These are phyloP conservation scores for Heliconius nattereri DNA, from an alignment of 1,140 invertebrate species.

Conservation along the genomic window DNA sequence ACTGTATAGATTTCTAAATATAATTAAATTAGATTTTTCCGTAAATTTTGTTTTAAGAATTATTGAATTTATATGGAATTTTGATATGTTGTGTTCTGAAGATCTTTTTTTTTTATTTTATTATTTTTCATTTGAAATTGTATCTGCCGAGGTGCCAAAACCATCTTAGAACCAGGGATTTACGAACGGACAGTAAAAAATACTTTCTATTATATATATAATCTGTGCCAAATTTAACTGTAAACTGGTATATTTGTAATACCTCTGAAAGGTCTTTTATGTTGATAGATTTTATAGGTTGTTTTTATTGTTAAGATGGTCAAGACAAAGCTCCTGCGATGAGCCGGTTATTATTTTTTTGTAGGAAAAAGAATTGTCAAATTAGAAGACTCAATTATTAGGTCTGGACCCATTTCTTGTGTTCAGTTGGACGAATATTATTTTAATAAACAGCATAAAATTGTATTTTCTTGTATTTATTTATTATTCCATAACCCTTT, in stretches of 20 bases:
- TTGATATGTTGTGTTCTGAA: slow-evolving; percentile 55
- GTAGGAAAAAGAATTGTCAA: slow-evolving; percentile 71
- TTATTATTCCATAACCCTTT: slow-evolving; percentile 25
- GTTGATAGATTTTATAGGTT: slow-evolving; percentile 80
- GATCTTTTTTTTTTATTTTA: slow-evolving; percentile 45
- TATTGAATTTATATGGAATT: slow-evolving; percentile 62
- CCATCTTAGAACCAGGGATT: slow-evolving; percentile 66
- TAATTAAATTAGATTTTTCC: slow-evolving; percentile 56
- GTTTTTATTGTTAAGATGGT: slow-evolving; percentile 80
- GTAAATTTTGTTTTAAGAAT: slow-evolving; percentile 57
- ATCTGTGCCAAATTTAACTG: slow-evolving; percentile 75
- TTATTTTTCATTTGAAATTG: slow-evolving; percentile 38
- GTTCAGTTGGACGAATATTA: slow-evolving; percentile 81
- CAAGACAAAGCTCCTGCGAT: slow-evolving; percentile 58
- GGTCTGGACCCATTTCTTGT: slow-evolving; percentile 77
- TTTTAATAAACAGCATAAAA: slow-evolving; percentile 81
- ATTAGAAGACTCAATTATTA: slow-evolving; percentile 78
- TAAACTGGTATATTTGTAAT: slow-evolving; percentile 52
- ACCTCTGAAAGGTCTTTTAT: slow-evolving; percentile 72
- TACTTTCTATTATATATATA: slow-evolving; percentile 47
- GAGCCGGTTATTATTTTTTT: slow-evolving; percentile 61
- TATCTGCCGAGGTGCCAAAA: slow-evolving; percentile 59
- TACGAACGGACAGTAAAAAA: slow-evolving; percentile 50
- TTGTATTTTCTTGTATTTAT: slow-evolving; percentile 59
- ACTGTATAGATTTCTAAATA: slow-evolving; percentile 71